Base-by-base conservation (phyloP, 1,140 invertebrate genomes). In the Brachionus rubens region DNA sequence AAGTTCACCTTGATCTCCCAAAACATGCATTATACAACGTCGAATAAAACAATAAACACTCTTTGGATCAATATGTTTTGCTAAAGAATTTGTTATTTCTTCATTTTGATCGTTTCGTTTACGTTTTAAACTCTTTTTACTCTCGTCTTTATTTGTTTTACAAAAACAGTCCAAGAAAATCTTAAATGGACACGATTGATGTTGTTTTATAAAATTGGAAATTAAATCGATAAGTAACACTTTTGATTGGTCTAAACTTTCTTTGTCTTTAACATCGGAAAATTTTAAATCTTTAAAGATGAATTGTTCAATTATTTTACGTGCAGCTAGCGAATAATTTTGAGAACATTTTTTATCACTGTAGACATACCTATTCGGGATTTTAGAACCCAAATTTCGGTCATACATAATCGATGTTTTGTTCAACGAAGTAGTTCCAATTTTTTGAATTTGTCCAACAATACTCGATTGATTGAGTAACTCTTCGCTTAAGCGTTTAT, bases 111-210 rank as follows among this genome's bases (percentile, higher is more conserved):
- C 3, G 0, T 40, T 41, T 10, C 46, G 46, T 40, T 72, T 72
- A 10, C 50, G 19, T 6, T 72, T 54, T 1, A 30, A 19, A 16
- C 12, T 33, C 6, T 33, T 40, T 2, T 72, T 72, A 30, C 9
- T 1, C 24, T 41, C 43, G 3, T 14, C 16, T 5, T 36, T 36
- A 36, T 36, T 36, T 1, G 24, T 36, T 54, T 54, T 48, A 24
- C 68, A 48, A 72, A 50, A 72, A 41, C 68, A 50, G 26, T 54
- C 50, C 12, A 72, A 41, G 41, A 72, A 72, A 50, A 54, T 36
- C 19, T 48, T 72, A 41, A 14, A 72, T 30, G 68, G 68, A 72
- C 68, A 72, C 1, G 68, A 50, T 40, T 26, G 46, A 30, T 72
- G 68, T 10, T 40, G 24, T 24, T 12, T 48, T n/a, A 54, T 41